Percentiles rank a stretch among this genome's conserved stretches.
These are phyloP conservation scores for Podarcis raffonei DNA, from an alignment of 2,113 vertebrate species.

Conservation along the genomic window DNA sequence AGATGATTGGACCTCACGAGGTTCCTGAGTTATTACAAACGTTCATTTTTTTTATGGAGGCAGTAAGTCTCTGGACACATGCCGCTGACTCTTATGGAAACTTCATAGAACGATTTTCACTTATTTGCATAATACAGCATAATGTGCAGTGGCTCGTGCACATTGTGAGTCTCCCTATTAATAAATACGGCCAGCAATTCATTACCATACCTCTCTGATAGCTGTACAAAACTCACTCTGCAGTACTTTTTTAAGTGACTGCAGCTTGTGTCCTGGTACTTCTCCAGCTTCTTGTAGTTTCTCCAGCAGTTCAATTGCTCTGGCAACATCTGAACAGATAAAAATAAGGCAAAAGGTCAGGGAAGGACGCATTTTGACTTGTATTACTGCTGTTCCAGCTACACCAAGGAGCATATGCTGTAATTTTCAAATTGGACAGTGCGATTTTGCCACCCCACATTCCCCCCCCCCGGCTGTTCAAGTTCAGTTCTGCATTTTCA, in stretches of 20 bases:
- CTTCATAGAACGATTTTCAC: neutral
- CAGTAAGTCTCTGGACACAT: neutral
- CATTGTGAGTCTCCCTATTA: neutral
- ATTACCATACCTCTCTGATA: slow-evolving; percentile 93
- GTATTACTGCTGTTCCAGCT: neutral
- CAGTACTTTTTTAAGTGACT: slow-evolving; percentile 96
- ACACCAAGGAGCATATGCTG: neutral
- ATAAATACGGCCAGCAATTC: slow-evolving; percentile 48
- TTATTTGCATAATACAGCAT: neutral
- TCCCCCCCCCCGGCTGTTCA: neutral
- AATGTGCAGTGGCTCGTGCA: neutral
- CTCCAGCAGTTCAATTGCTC: slow-evolving; percentile 96
- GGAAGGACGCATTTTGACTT: slow-evolving; percentile 26
- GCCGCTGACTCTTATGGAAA: neutral
- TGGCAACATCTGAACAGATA: slow-evolving; percentile 87
- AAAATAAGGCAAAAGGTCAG: slow-evolving; percentile 44
- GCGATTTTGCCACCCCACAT: slow-evolving; percentile 28
- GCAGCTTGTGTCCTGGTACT: slow-evolving; percentile 95
- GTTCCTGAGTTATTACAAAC: neutral
- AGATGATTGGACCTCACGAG: neutral
- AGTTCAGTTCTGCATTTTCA: neutral
- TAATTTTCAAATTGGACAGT: slow-evolving; percentile 47
- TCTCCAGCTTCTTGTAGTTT: slow-evolving; percentile 96
- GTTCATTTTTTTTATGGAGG: neutral
- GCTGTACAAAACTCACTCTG: slow-evolving; percentile 99